Evolutionary conservation across 2,888 invertebrate genomes (phyloP).

Genomic region (Pyrochroa serraticornis): DNA sequence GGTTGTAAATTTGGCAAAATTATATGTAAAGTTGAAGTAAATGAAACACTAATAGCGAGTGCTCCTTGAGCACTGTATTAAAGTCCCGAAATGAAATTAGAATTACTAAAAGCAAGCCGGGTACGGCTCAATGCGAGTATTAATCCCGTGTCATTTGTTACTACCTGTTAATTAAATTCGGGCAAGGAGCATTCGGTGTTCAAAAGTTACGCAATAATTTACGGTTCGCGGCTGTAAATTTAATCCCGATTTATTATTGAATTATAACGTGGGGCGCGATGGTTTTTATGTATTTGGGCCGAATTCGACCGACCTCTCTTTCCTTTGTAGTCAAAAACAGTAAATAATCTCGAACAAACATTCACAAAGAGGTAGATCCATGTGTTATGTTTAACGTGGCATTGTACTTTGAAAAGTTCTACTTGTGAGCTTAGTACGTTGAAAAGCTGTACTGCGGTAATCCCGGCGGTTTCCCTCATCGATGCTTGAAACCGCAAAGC

Average conservation of each 20-base stretch:
- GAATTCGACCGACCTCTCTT: too few species aligned
- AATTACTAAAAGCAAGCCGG: slow-evolving; percentile 24
- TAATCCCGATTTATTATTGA: too few species aligned
- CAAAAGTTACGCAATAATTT: slow-evolving; percentile 4
- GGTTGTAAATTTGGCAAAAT: slow-evolving; percentile 30
- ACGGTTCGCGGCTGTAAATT: background rate
- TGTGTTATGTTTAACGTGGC: too few species aligned
- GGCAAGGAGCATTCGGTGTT: background rate
- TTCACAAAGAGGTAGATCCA: too few species aligned
- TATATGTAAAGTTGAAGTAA: slow-evolving; percentile 28
- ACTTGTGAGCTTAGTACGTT: too few species aligned
- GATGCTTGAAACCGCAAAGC: slow-evolving; percentile 27
- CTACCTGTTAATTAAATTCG: slow-evolving; percentile 30
- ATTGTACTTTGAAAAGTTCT: too few species aligned
- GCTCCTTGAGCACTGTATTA: slow-evolving; percentile 24
- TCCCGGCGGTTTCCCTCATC: slow-evolving; percentile 25
- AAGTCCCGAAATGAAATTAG: slow-evolving; percentile 26
- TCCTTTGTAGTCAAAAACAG: too few species aligned
- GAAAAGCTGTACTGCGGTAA: slow-evolving; percentile 19
- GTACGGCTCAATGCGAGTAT: slow-evolving; percentile 20
- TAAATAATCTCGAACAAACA: too few species aligned
- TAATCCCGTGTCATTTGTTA: slow-evolving; percentile 24
- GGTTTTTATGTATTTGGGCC: too few species aligned
- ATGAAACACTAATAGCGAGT: slow-evolving; percentile 28
- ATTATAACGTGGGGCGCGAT: too few species aligned